Percentiles rank a stretch among this genome's conserved stretches.
These are phyloP conservation scores for Cheilosia pagana DNA, from an alignment of 2,888 invertebrate genomes.

Conservation along the genomic window DNA sequence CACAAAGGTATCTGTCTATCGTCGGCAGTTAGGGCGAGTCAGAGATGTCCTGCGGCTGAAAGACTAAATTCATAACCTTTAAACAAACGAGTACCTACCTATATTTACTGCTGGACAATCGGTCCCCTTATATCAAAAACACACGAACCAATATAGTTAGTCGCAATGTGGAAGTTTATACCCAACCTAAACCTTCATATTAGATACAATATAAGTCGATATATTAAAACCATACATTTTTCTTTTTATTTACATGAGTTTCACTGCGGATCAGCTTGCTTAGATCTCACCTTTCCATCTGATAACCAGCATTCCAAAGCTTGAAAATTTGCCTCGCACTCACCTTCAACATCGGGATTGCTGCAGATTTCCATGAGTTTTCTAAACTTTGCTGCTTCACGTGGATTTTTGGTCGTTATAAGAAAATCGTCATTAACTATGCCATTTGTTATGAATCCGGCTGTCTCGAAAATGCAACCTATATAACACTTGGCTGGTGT, in stretches of 20 bases:
- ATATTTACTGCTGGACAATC: no score
- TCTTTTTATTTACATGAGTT: no score
- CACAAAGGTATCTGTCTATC: no score
- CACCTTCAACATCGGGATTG: slow-evolving; percentile 4
- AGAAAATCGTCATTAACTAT: slow-evolving; percentile 1
- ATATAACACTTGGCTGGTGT: slow-evolving; percentile 22
- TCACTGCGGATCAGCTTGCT: background rate
- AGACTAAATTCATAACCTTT: no score
- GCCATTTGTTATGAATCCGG: slow-evolving; percentile 5
- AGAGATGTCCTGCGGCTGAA: no score
- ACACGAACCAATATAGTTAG: background rate
- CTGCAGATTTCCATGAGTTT: background rate
- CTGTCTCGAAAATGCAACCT: background rate
- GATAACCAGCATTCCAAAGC: background rate
- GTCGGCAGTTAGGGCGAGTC: no score
- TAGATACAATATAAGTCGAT: no score
- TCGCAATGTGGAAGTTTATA: background rate
- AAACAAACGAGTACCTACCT: no score
- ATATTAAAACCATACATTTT: no score
- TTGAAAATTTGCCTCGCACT: slow-evolving; percentile 11
- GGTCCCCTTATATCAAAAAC: background rate
- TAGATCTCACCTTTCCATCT: background rate
- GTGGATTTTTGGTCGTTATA: background rate
- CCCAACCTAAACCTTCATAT: no score
- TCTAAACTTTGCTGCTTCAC: background rate